Percentiles rank a stretch among this genome's conserved stretches.
Conservation (phyloP, 2,113 vertebrate genomes). For the Uria lomvia region DNA sequence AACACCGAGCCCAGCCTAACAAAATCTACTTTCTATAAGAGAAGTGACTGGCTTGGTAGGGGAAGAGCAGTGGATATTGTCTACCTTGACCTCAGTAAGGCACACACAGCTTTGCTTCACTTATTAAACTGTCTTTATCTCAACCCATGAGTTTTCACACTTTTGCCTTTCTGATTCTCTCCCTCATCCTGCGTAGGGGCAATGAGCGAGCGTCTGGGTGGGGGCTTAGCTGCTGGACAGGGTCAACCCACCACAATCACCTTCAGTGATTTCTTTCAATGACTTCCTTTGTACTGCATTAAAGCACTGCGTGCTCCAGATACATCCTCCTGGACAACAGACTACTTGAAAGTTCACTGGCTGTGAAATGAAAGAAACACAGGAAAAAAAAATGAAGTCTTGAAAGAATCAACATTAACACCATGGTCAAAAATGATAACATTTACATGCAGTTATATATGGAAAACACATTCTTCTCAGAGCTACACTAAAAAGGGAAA, state of each 20-base stretch:
- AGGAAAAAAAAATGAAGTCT: neutral
- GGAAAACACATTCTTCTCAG: neutral
- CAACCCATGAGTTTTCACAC: neutral
- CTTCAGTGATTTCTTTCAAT: neutral
- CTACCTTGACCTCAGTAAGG: neutral
- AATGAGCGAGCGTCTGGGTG: neutral
- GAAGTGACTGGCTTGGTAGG: neutral
- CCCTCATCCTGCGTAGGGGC: accelerated
- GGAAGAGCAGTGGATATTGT: neutral
- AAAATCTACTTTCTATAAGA: neutral
- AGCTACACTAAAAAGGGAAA: neutral
- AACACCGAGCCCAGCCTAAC: neutral
- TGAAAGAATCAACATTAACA: neutral
- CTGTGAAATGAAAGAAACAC: neutral
- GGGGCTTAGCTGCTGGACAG: neutral
- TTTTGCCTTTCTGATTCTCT: neutral
- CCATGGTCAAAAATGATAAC: neutral
- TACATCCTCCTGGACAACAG: neutral
- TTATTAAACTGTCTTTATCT: neutral
- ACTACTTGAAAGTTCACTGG: neutral
- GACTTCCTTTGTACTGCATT: neutral
- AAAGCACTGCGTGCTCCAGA: neutral
- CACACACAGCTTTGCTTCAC: neutral
- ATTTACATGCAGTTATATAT: neutral
- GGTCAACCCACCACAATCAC: neutral